These are phyloP conservation scores for Sminthurides bifidus DNA, from an alignment of 1,140 invertebrate species.

Conservation along the genomic window DNA sequence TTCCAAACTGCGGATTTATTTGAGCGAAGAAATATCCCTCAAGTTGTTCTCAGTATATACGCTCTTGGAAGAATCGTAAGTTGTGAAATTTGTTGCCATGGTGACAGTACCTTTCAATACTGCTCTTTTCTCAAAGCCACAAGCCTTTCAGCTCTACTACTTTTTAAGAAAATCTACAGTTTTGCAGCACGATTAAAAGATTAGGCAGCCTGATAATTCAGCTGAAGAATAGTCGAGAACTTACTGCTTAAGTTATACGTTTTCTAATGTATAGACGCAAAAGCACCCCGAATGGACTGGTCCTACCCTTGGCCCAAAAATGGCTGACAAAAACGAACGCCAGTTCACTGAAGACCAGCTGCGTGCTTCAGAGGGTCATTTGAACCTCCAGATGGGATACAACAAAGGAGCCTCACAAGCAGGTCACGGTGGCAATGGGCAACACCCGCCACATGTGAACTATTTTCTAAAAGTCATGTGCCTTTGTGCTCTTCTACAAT, in stretches of 20 bases:
- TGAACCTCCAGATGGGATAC: constrained; percentile 91
- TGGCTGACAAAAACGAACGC: constrained; percentile 85
- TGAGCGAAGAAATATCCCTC: constrained; percentile 88
- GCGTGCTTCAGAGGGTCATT: constrained; percentile 71
- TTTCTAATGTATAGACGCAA: constrained; percentile 56
- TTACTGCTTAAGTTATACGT: no score
- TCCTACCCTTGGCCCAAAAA: constrained; percentile 80
- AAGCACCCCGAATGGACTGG: constrained; percentile 87
- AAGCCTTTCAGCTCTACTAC: background rate
- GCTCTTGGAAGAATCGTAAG: constrained; percentile 79
- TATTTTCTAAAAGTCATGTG: background rate
- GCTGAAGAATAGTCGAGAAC: no score
- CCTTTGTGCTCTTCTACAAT: no score
- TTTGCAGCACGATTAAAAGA: no score
- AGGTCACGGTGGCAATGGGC: constrained; percentile 77
- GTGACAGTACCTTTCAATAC: background rate
- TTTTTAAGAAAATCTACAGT: no score
- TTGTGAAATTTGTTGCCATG: constrained; percentile 28
- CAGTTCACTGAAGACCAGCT: constrained; percentile 91
- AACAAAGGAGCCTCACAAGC: constrained; percentile 85
- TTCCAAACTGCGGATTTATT: constrained; percentile 98
- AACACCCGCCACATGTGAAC: constrained; percentile 88
- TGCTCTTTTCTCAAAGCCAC: background rate
- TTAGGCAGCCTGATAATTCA: no score
- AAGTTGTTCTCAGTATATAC: constrained; percentile 84